Conservation (phyloP, 2,888 invertebrate species). For the Drosophila leonis region DNA sequence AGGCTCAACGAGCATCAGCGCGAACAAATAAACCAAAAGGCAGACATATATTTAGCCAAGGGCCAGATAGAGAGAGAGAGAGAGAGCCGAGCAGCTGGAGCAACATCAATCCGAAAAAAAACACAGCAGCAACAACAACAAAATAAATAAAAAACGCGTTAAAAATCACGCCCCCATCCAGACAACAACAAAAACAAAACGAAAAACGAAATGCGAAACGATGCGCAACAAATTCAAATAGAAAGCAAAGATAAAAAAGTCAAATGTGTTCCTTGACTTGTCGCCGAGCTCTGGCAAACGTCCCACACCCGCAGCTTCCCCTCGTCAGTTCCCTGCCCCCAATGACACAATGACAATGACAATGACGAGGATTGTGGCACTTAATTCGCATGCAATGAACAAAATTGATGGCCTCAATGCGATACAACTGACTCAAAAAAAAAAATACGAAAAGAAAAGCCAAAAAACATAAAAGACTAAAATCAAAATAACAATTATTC, state of each 20-base stretch:
- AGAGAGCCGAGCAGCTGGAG: constrained; percentile 11
- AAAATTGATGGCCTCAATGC: constrained; percentile 41
- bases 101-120: constrained; percentile 39
- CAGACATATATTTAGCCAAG: constrained; percentile 15
- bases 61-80: neutral
- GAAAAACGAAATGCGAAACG: constrained; percentile 55
- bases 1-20: constrained; percentile 52
- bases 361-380: constrained; percentile 62
- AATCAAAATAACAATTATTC: constrained; percentile 22
- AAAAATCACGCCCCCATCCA: constrained; percentile 55
- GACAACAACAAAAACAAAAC: constrained; percentile 3
- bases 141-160: constrained; percentile 42
- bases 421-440: constrained; percentile 22
- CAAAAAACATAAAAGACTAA: neutral
- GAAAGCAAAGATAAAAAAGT: constrained; percentile 60
- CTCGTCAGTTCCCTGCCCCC: neutral
- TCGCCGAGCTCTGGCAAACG: constrained; percentile 15
- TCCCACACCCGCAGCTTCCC: too few species aligned
- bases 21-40: constrained; percentile 60
- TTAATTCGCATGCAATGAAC: constrained; percentile 53
- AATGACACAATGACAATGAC: constrained; percentile 46
- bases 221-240: constrained; percentile 80
- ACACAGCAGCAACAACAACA: constrained; percentile 18
- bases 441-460: constrained; percentile 9
- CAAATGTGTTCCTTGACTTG: constrained; percentile 60